phyloP scores from a whole-genome alignment of 1,140 invertebrate genomes.

The Trachelipus rathkii region DNA sequence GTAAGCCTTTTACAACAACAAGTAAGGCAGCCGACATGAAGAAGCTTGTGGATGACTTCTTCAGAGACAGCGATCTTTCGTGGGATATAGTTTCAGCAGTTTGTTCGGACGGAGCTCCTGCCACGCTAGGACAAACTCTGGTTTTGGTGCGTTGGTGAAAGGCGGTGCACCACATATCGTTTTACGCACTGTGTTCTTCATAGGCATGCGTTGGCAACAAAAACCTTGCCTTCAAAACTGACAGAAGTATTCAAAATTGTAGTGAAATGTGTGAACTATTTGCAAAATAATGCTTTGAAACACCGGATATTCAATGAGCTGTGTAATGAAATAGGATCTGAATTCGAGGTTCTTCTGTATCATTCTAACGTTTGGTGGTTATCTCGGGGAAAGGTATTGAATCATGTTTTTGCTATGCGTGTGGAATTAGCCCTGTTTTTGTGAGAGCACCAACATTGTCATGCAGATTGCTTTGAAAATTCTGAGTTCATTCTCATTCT shows the following conservation, averaged over 20 bases:
- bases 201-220: constrained; percentile 18
- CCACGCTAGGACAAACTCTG: too few relatives aligned
- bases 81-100: too few relatives aligned
- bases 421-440: constrained; percentile 35
- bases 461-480: constrained; percentile 30
- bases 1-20: too few relatives aligned
- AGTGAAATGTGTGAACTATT: too few relatives aligned
- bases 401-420: constrained; percentile 38
- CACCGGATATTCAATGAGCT: constrained; percentile 17
- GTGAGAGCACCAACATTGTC: constrained; percentile 31
- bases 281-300: too few relatives aligned
- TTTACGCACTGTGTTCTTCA: constrained; percentile 31
- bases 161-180: too few relatives aligned
- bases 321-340: background rate
- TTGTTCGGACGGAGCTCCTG: too few relatives aligned
- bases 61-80: too few relatives aligned
- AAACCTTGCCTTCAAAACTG: constrained; percentile 26
- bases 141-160: too few relatives aligned
- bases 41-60: too few relatives aligned
- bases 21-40: too few relatives aligned
- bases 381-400: constrained; percentile 29
- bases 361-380: constrained; percentile 30
- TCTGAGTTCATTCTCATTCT: constrained; percentile 41
- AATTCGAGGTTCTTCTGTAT: constrained; percentile 34
- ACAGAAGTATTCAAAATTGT: constrained; percentile 10